Evolutionary conservation across 2,888 invertebrate species (phyloP), one percentile per base, ranked within the genome.

Genomic region (Lydus trimaculatus): DNA sequence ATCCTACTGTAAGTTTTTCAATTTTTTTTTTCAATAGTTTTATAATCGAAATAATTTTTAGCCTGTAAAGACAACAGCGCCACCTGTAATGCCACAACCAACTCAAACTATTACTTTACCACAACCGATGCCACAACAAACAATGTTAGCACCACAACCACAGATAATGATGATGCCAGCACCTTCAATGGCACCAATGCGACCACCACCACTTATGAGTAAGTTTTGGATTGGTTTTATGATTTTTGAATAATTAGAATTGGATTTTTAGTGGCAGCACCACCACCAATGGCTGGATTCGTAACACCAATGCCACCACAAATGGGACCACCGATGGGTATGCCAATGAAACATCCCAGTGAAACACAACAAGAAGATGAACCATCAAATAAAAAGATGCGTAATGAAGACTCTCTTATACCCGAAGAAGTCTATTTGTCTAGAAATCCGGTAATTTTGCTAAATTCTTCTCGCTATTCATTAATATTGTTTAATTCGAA

Each of bases 361-460:
- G 88, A 87, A 61, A 80, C 81, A 0, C 85, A 85, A 2, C 84
- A 87, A 31, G 94, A 94, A 23, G 97, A 97, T 68, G 96, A 95
- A 78, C 96, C 97, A 0, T 90, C 93, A 0, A 88, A 91, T 68
- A 99, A 99, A 87, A 94, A 96, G 82, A 87, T 93, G 70, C 90
- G 97, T 72, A 96, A 95, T 0, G 99, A 99, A 84, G 98, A 98
- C 81, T 92, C 94, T 60, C 89, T 99, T 9, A 91, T 98, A 74
- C 94, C 98, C 0, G 99, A 99, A 86, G 89, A 90, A 65, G 91
- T 93, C 63, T 97, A 95, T 86, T 85, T 94, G 72, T 87, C 90
- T 13, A 87, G 90, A 77, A 91, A 92, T 82, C 89, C 90, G 82
- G 91, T 88, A 82, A 76, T 65, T 65, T n/a, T n/a, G n/a, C n/a